Percentiles rank a stretch among this genome's conserved stretches.
Evolutionary conservation across 2,113 vertebrate genomes (phyloP).

Genomic region (Boulengeromyrus knoepffleri): DNA sequence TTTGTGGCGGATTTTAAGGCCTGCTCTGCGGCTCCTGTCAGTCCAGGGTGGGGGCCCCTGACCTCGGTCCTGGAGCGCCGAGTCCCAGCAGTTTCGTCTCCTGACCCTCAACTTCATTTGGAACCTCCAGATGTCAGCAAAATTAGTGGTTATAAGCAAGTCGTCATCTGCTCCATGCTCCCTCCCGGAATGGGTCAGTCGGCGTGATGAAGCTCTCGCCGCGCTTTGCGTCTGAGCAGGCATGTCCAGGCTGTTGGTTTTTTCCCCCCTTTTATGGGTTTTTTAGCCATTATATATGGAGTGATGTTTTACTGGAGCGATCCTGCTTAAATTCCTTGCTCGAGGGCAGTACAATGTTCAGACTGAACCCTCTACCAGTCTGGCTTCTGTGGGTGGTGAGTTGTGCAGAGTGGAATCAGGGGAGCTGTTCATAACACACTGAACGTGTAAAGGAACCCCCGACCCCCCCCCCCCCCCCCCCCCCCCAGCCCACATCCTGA

Average conservation of each 20-base stretch:
- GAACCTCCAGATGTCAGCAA: neutral
- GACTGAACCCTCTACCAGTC: neutral
- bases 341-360: neutral
- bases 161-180: neutral
- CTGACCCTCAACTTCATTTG: neutral
- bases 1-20: slow-evolving; percentile 27
- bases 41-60: neutral
- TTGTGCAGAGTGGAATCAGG: neutral
- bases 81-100: neutral
- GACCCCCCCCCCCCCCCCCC: too few relatives aligned
- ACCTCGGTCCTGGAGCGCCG: neutral
- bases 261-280: neutral
- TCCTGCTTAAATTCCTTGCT: neutral
- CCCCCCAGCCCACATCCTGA: neutral
- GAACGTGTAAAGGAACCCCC: neutral
- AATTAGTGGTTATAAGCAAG: neutral
- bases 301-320: neutral
- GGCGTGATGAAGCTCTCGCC: neutral
- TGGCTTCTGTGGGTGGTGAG: neutral
- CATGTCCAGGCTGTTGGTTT: neutral
- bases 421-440: slow-evolving; percentile 43
- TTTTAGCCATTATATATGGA: neutral
- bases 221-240: neutral
- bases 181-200: neutral
- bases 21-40: slow-evolving; percentile 1